Evolutionary conservation across 2,113 vertebrate genomes (phyloP).

Genomic region (Marmota monax): DNA sequence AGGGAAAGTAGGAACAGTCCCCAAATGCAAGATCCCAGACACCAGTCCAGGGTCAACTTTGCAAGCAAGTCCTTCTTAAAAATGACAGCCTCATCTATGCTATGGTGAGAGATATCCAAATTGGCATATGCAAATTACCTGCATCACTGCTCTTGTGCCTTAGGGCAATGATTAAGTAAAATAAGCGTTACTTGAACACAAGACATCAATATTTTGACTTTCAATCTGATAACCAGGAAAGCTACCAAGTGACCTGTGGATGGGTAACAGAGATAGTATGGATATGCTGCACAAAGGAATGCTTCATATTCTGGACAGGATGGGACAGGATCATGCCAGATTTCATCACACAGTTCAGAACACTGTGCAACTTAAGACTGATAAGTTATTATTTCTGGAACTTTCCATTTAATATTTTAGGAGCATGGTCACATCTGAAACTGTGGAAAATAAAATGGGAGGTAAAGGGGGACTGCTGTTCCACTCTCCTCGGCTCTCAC

Average conservation of each 20-base stretch:
- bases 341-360: too few relatives aligned
- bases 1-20: background rate
- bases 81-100: background rate
- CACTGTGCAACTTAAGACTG: background rate
- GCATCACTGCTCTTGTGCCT: background rate
- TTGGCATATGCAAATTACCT: background rate
- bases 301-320: background rate
- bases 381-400: background rate
- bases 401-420: background rate
- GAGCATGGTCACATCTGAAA: too few relatives aligned
- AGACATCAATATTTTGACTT: too few relatives aligned
- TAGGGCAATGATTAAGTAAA: background rate
- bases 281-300: background rate
- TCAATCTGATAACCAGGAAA: background rate
- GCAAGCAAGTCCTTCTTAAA: background rate
- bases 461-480: background rate
- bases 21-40: background rate
- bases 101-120: background rate
- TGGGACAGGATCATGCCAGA: too few relatives aligned
- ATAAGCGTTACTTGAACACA: background rate
- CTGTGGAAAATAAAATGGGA: fast-evolving
- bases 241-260: background rate
- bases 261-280: fast-evolving
- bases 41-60: background rate
- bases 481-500: background rate